Conservation (phyloP, 2,888 invertebrate genomes). For the Sphinx pinastri region DNA sequence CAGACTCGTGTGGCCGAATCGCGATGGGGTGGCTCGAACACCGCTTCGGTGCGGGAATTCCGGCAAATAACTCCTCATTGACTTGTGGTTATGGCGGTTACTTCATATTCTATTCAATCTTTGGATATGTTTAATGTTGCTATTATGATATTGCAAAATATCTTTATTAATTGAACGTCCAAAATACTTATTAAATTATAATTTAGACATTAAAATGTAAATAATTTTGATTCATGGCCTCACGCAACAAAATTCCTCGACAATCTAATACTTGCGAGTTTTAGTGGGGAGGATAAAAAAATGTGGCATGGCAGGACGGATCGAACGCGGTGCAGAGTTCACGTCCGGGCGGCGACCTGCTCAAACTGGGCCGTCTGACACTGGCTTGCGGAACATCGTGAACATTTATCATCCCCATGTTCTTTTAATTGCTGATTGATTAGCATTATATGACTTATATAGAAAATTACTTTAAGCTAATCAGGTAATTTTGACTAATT, state of each 20-base stretch:
- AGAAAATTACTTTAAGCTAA: not conserved
- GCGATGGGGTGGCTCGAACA: conserved; percentile 50
- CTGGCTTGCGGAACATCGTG: conserved; percentile 51
- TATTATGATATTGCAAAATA: not conserved
- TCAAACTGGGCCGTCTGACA: conserved; percentile 73
- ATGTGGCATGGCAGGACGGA: conserved; percentile 48
- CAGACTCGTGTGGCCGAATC: conserved; percentile 58
- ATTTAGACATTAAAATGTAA: not conserved
- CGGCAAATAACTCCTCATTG: conserved; percentile 2
- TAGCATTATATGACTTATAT: not conserved
- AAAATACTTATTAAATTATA: not conserved
- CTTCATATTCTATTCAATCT: not conserved
- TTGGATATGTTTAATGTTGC: not conserved
- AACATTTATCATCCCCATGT: conserved; percentile 5
- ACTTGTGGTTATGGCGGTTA: conserved; percentile 1
- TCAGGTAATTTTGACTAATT: not conserved
- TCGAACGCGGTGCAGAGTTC: conserved; percentile 71
- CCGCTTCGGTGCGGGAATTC: not conserved
- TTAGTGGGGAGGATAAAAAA: conserved; percentile 32
- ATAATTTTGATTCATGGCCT: not conserved
- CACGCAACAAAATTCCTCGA: not conserved
- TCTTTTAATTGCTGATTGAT: not conserved
- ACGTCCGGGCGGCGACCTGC: conserved; percentile 78
- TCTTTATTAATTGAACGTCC: not conserved
- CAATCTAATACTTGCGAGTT: not conserved